Evolutionary conservation across 2,113 vertebrate species (phyloP).

Genomic region (Speoplatyrhinus poulsoni): DNA sequence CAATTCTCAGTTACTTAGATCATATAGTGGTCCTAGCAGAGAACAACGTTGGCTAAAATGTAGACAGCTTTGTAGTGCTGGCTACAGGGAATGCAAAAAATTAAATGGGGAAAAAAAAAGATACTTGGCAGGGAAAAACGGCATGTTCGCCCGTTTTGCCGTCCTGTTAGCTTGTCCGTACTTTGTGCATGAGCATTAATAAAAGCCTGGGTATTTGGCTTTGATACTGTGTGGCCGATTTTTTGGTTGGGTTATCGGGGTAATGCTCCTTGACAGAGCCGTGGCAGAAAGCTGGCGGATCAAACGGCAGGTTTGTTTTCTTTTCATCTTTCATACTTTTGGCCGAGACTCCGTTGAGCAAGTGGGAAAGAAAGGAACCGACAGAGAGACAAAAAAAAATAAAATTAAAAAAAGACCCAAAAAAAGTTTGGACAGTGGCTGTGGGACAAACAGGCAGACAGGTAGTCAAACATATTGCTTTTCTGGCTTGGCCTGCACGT

Average conservation of each 20-base stretch:
- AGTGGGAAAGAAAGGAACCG: neutral
- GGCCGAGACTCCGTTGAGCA: slow-evolving; percentile 34
- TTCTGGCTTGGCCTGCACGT: slow-evolving; percentile 37
- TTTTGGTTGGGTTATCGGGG: slow-evolving; percentile 47
- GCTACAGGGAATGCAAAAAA: slow-evolving; percentile 46
- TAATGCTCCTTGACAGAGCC: slow-evolving; percentile 61
- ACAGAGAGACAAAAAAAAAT: neutral
- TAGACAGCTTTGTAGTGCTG: slow-evolving; percentile 36
- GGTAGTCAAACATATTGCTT: slow-evolving; percentile 43
- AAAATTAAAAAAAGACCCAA: neutral
- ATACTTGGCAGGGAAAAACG: slow-evolving; percentile 29
- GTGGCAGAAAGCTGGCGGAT: slow-evolving; percentile 55
- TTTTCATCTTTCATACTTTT: slow-evolving; percentile 54
- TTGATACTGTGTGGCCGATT: slow-evolving; percentile 31
- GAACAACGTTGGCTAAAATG: slow-evolving; percentile 39
- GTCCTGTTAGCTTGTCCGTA: slow-evolving; percentile 13
- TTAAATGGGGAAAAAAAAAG: slow-evolving; percentile 38
- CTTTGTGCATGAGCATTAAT: slow-evolving; percentile 36
- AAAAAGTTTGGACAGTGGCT: slow-evolving; percentile 17
- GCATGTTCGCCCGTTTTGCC: slow-evolving; percentile 6
- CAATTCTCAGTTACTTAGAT: slow-evolving; percentile 56
- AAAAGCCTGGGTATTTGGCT: slow-evolving; percentile 40
- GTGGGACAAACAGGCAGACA: slow-evolving; percentile 28
- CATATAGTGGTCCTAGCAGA: slow-evolving; percentile 45
- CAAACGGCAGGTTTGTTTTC: slow-evolving; percentile 65